These are phyloP conservation scores for Diplosoma virens DNA, from an alignment of 23 tunicate species.

Conservation along the genomic window DNA sequence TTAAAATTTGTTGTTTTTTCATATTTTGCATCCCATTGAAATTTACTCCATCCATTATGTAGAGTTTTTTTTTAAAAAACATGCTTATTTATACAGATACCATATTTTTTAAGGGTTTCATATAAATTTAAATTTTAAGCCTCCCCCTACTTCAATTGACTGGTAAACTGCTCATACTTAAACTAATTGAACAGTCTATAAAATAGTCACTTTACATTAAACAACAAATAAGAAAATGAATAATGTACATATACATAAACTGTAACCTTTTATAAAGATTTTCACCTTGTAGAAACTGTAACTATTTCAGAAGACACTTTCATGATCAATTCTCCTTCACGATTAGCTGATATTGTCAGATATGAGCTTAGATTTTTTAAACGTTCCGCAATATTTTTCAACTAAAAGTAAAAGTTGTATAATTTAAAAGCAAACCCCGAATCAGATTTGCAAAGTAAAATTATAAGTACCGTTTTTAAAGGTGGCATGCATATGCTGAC, in stretches of 20 bases:
- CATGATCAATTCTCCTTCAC: slow-evolving; percentile 73
- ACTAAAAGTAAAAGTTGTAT: slow-evolving; percentile 38
- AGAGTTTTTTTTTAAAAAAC: too few relatives aligned
- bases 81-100: too few relatives aligned
- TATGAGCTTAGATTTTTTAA: slow-evolving; percentile 80
- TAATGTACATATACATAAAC: too few relatives aligned
- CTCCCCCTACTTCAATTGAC: background rate
- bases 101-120: too few relatives aligned
- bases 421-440: too few relatives aligned
- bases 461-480: slow-evolving; percentile 61
- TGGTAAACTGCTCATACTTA: too few relatives aligned
- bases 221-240: too few relatives aligned
- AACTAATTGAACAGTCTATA: too few relatives aligned
- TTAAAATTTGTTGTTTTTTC: too few relatives aligned
- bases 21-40: too few relatives aligned
- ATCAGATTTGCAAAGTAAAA: background rate
- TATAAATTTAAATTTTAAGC: background rate
- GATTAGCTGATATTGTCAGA: slow-evolving; percentile 64
- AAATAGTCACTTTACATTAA: too few relatives aligned
- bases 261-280: background rate
- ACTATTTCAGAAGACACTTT: slow-evolving; percentile 69
- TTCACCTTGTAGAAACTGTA: slow-evolving; percentile 61
- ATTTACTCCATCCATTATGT: too few relatives aligned
- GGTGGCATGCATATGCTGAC: slow-evolving; percentile 91
- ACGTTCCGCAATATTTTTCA: slow-evolving; percentile 81